Conservation (phyloP, 2,797 vertebrate genomes). For the Hemibagrus guttatus region DNA sequence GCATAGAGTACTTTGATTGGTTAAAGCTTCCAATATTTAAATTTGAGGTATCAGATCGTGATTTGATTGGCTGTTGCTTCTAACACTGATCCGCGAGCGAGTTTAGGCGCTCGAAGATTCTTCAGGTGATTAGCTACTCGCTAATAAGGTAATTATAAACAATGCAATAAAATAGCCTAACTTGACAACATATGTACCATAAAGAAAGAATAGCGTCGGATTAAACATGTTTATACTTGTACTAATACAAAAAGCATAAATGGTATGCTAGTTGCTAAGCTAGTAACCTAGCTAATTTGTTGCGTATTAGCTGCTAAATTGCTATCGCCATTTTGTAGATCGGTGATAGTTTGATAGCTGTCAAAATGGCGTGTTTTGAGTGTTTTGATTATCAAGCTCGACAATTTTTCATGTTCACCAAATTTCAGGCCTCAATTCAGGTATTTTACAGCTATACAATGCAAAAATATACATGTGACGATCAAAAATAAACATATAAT, state of each 20-base stretch:
- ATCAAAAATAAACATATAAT: not conserved
- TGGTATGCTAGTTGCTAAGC: no score
- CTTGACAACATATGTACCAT: not conserved
- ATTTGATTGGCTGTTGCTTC: not conserved
- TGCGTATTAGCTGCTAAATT: not conserved
- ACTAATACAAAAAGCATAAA: not conserved
- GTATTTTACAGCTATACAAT: not conserved
- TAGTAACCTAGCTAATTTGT: not conserved
- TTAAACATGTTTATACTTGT: not conserved
- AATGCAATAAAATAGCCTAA: not conserved
- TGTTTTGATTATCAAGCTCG: not conserved
- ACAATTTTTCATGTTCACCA: not conserved
- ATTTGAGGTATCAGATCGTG: not conserved
- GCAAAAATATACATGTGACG: not conserved
- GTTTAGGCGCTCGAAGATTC: not conserved
- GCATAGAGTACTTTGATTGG: not conserved
- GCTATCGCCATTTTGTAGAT: not conserved
- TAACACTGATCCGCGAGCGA: not conserved
- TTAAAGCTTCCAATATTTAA: not conserved
- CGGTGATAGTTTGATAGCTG: not conserved
- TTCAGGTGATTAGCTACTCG: not conserved
- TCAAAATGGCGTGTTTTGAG: not conserved
- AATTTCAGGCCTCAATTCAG: not conserved
- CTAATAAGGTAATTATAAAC: not conserved
- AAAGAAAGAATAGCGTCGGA: not conserved